Percentiles rank a stretch among this genome's conserved stretches.
Conservation (phyloP, 2,888 invertebrate genomes). For the Dusona sp. region DNA sequence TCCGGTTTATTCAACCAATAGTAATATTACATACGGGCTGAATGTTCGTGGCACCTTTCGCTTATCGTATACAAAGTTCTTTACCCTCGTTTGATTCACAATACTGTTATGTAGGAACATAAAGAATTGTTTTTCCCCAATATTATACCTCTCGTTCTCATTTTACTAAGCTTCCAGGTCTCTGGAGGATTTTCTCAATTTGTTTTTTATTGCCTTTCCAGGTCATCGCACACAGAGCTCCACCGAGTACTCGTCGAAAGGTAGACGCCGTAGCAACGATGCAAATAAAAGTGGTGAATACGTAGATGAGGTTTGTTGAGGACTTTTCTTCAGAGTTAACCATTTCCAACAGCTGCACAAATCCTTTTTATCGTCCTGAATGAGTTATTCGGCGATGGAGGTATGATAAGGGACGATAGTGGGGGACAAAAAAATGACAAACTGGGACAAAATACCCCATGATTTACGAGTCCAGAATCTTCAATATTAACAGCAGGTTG, state of each 20-base stretch:
- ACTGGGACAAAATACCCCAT: not conserved
- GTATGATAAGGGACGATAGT: not conserved
- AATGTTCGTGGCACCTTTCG: not conserved
- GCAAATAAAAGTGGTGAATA: slow-evolving; percentile 28
- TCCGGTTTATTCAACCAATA: not conserved
- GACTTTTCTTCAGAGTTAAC: not conserved
- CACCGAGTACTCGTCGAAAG: not conserved
- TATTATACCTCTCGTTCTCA: slow-evolving; percentile 10
- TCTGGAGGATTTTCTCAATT: slow-evolving; percentile 11
- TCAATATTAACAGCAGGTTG: not conserved
- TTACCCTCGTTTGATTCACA: not conserved
- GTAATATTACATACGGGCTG: too few relatives aligned
- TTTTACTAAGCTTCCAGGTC: not conserved
- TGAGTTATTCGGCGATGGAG: not conserved
- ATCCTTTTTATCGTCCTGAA: not conserved
- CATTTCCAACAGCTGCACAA: not conserved
- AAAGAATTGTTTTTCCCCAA: slow-evolving; percentile 14
- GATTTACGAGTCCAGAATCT: not conserved
- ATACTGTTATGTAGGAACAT: not conserved
- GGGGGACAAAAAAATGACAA: not conserved
- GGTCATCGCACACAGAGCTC: slow-evolving; percentile 7
- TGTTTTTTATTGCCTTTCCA: slow-evolving; percentile 38
- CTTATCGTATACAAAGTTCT: not conserved
- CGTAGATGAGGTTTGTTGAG: not conserved
- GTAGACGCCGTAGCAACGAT: not conserved